Percentiles rank a stretch among this genome's conserved stretches.
Conservation (phyloP, 2,113 vertebrate species). For the Corapipo altera region DNA sequence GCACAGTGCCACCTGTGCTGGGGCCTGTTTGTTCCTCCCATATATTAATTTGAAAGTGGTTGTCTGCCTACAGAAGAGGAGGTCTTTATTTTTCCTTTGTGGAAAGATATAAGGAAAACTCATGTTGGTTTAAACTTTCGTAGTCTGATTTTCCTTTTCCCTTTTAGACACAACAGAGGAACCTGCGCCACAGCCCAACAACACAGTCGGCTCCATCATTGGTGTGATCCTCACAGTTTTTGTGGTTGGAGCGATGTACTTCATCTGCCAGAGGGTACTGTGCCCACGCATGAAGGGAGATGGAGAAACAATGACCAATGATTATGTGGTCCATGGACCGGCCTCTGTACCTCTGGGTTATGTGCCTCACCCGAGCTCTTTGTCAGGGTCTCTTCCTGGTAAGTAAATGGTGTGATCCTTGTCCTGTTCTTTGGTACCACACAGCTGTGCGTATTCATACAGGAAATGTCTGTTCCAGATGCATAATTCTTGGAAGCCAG, state of each 20-base stretch:
- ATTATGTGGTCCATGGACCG: slow-evolving; percentile 92
- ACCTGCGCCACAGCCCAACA: slow-evolving; percentile 86
- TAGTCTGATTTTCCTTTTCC: neutral
- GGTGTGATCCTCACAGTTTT: slow-evolving; percentile 92
- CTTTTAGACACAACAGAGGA: slow-evolving; percentile 89
- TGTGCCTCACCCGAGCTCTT: slow-evolving; percentile 90
- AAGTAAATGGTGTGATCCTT: neutral
- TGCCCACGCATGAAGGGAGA: slow-evolving; percentile 97
- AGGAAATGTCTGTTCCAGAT: neutral
- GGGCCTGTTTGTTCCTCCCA: neutral
- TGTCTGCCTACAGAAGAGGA: neutral
- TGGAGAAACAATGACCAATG: slow-evolving; percentile 91
- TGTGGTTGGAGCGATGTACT: slow-evolving; percentile 91
- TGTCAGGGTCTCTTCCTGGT: slow-evolving; percentile 94
- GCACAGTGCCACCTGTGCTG: neutral
- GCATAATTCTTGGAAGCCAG: neutral
- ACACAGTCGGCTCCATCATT: slow-evolving; percentile 92
- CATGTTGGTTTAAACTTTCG: neutral
- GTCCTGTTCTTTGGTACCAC: neutral
- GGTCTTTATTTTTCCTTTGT: neutral
- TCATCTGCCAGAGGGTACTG: slow-evolving; percentile 93
- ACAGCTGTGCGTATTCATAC: neutral
- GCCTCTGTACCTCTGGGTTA: slow-evolving; percentile 92
- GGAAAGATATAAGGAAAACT: neutral
- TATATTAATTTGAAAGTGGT: neutral